Conservation (phyloP, 2,113 vertebrate species). For the Perognathus longimembris region DNA sequence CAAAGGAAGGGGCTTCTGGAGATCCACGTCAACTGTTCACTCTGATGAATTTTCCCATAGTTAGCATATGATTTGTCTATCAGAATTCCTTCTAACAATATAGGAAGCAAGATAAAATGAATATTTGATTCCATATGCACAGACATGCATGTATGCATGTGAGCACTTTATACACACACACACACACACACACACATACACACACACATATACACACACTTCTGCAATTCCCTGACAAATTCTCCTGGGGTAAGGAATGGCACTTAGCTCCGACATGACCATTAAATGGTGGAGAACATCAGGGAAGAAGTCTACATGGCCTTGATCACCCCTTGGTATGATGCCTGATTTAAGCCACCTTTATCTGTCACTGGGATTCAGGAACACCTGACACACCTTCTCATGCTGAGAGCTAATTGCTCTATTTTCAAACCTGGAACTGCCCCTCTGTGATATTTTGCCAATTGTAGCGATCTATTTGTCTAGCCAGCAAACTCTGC, state of each 20-base stretch:
- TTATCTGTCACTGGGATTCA: constrained; percentile 52
- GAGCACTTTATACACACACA: neutral
- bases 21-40: neutral
- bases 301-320: neutral
- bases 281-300: neutral
- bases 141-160: neutral
- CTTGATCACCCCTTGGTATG: neutral
- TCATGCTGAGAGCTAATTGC: constrained; percentile 71
- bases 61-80: neutral
- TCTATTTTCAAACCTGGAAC: constrained; percentile 62
- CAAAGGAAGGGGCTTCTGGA: neutral
- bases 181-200: neutral
- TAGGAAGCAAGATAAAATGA: neutral
- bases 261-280: constrained; percentile 27
- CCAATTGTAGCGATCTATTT: constrained; percentile 63
- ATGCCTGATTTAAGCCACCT: constrained; percentile 15
- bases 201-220: neutral
- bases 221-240: neutral
- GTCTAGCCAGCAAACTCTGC: constrained; percentile 60
- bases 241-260: neutral
- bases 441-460: constrained; percentile 67
- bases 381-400: constrained; percentile 64
- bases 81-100: neutral
- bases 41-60: neutral
- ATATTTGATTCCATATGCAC: neutral